phyloP scores from a whole-genome alignment of 30 jellyfish, hydroid and myxozoan species.

The Clytia hemisphaerica region DNA sequence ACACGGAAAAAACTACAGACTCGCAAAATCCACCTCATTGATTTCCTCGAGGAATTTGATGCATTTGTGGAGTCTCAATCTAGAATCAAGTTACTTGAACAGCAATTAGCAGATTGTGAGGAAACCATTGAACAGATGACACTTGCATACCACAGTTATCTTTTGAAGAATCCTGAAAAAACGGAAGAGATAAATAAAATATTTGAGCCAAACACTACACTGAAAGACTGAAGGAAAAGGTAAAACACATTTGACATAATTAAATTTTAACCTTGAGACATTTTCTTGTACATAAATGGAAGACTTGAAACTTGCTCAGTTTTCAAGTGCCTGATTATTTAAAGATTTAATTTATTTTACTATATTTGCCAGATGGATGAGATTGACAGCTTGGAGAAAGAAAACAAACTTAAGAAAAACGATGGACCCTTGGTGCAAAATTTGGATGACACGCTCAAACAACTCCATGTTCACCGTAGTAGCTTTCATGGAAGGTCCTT shows the following conservation, averaged over 20 bases:
- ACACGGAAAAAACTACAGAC: no score
- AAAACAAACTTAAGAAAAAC: not conserved
- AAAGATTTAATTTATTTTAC: not conserved
- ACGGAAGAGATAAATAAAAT: not conserved
- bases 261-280: not conserved
- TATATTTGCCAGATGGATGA: not conserved
- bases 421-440: slow-evolving; percentile 5
- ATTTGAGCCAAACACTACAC: slow-evolving; percentile 7
- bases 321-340: not conserved
- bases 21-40: no score
- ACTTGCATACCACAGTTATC: not conserved
- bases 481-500: slow-evolving; percentile 4
- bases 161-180: slow-evolving; percentile 20
- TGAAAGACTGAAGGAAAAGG: not conserved
- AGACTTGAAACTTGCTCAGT: not conserved
- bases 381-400: not conserved
- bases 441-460: slow-evolving; percentile 1
- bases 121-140: not conserved
- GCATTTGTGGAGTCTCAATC: not conserved
- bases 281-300: not conserved
- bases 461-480: not conserved
- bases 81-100: no score
- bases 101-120: slow-evolving; percentile 1
- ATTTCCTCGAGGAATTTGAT: no score
- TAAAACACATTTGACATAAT: not conserved